Base-by-base conservation (phyloP, 2,797 vertebrate genomes). In the Setipinna tenuifilis region DNA sequence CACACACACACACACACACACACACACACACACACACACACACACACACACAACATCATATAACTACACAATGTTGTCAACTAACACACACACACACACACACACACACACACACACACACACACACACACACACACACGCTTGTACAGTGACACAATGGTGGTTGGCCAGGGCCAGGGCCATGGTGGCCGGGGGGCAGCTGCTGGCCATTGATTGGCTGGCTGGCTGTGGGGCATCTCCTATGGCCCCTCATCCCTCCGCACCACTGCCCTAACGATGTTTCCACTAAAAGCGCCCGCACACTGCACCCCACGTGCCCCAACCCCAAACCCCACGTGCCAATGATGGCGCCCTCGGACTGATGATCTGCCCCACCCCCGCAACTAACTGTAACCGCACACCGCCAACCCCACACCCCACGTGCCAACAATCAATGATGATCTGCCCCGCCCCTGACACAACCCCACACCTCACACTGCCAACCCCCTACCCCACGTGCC, bases 241-340 rank as follows among this genome's bases (percentile, higher is more conserved):
- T 28, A 61, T 35, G 35, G 12, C 62, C 28, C 44, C 25, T 31
- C 11, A 41, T 41, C 35, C 35, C 35, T 41, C 23, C 81, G 87
- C 58, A 31, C 80, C 71, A 83, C 31, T 17, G 44, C 82, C 61
- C 83, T 88, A 94, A 87, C 88, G 94, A 95, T 95, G 94, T 95
- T 95, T 95, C 94, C 94, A 91, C 89, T 57, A 85, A 86, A 12
- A 28, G 86, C 78, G 90, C 92, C 84, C 90, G 92, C 92, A 88
- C 84, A 57, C 31, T 85, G 86, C 83, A 91, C 89, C 50, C 83
- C 85, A 14, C 28, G 85, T 71, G 90, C 92, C 85, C 89, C 92
- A 92, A 89, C 85, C 48, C 35, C 85, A 86, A 83, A 84, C 54
- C 84, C 86, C 59, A 87, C n/a, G 82, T 83, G 87, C 85, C 61